These are phyloP conservation scores for Orchestia grillus DNA, from an alignment of 1,140 invertebrate species.

Conservation along the genomic window DNA sequence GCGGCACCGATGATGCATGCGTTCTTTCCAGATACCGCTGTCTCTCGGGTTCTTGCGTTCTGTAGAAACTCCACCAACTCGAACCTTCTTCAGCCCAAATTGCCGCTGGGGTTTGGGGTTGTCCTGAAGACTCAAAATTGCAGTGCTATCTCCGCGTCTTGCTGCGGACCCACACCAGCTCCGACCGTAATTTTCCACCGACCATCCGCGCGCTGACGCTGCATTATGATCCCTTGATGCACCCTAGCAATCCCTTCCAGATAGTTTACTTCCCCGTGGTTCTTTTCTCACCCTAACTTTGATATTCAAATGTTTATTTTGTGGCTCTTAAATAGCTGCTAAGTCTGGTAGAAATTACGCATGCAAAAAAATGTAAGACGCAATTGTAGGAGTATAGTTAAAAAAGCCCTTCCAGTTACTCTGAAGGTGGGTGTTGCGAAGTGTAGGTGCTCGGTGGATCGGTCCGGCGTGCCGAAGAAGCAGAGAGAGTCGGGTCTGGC, in stretches of 20 bases:
- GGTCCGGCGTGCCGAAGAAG: neutral
- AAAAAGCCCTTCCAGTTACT: too few species aligned
- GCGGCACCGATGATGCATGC: too few species aligned
- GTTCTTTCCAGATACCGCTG: too few species aligned
- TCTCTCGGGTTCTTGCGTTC: too few species aligned
- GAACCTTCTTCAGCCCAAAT: too few species aligned
- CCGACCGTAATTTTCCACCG: neutral
- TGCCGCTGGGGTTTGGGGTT: neutral
- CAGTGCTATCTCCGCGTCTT: neutral
- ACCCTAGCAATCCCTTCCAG: neutral
- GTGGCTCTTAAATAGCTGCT: too few species aligned
- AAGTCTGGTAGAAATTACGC: too few species aligned
- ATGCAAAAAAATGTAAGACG: too few species aligned
- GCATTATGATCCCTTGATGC: neutral
- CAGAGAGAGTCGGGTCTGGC: neutral
- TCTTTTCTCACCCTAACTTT: neutral
- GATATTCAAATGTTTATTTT: neutral
- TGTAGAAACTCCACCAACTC: too few species aligned
- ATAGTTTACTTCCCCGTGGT: neutral
- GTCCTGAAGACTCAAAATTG: too few species aligned
- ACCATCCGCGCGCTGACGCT: neutral
- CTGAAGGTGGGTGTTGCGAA: too few species aligned
- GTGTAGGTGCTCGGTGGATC: neutral
- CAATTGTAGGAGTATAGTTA: too few species aligned
- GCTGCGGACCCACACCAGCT: neutral